Evolutionary conservation across 2,113 vertebrate species (phyloP).

Genomic region (Orientallactaga bullata): DNA sequence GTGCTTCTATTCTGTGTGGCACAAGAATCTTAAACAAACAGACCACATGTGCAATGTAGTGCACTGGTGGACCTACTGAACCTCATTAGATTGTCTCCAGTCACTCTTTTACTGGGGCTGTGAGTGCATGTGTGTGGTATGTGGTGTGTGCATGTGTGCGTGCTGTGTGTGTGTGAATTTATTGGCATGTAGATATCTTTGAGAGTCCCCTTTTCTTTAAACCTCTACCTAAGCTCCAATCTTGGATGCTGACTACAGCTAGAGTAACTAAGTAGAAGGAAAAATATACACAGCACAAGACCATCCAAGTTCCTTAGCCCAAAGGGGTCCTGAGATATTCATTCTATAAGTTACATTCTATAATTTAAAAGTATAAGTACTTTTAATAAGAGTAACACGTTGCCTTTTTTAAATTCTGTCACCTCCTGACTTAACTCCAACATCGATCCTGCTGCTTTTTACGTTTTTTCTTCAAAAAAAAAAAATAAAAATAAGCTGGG

Average conservation of each 20-base stretch:
- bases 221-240: neutral
- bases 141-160: neutral
- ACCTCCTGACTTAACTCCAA: neutral
- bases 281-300: neutral
- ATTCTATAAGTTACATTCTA: neutral
- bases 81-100: neutral
- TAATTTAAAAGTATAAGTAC: neutral
- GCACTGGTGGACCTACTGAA: neutral
- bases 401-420: constrained; percentile 10
- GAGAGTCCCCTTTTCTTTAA: neutral
- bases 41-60: neutral
- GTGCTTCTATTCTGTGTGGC: neutral
- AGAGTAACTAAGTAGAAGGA: neutral
- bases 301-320: neutral
- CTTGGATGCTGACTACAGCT: neutral
- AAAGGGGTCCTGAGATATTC: neutral
- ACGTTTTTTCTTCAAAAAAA: too few species aligned
- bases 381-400: neutral
- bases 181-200: neutral
- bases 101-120: neutral
- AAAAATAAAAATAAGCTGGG: too few species aligned
- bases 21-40: neutral
- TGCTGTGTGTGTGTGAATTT: neutral
- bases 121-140: neutral
- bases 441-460: neutral